These are phyloP conservation scores for Geococcyx californianus DNA, from an alignment of 2,113 vertebrate species.

Conservation along the genomic window DNA sequence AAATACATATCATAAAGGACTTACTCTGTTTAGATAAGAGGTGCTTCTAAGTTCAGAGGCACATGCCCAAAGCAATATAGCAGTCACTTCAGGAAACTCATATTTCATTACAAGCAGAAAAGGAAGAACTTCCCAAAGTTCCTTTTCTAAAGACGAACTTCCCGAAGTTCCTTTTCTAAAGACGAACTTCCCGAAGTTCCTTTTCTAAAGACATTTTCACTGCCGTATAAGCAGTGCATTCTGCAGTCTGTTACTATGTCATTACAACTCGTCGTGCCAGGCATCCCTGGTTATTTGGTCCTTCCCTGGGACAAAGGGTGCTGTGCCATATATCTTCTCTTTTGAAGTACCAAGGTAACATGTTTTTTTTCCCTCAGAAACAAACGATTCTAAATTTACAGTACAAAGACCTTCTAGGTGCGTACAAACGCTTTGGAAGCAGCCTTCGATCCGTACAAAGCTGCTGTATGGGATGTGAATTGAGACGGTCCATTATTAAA, in stretches of 20 bases:
- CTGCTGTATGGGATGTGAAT: slow-evolving; percentile 35
- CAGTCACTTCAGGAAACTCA: rapidly evolving
- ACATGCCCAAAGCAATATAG: rapidly evolving
- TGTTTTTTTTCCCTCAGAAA: neutral
- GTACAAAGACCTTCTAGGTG: slow-evolving; percentile 47
- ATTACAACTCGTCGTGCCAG: rapidly evolving
- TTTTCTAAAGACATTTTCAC: neutral
- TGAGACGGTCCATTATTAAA: slow-evolving; percentile 74
- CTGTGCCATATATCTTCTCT: neutral
- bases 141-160: too few species aligned
- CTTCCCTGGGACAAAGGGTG: neutral
- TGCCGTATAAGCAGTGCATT: neutral
- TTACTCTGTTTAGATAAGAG: neutral
- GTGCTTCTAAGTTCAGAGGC: neutral
- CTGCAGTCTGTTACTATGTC: rapidly evolving
- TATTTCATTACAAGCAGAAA: neutral
- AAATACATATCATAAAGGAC: neutral
- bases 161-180: too few species aligned
- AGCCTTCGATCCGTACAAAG: slow-evolving; percentile 16
- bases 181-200: neutral
- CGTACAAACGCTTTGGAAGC: slow-evolving; percentile 30
- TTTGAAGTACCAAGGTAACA: neutral
- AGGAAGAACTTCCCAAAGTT: neutral
- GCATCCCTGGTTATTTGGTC: neutral
- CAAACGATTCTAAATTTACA: neutral